Evolutionary conservation across 53 echinoderm and acorn worm species (phyloP).

Genomic region (Echinometra lucunter): DNA sequence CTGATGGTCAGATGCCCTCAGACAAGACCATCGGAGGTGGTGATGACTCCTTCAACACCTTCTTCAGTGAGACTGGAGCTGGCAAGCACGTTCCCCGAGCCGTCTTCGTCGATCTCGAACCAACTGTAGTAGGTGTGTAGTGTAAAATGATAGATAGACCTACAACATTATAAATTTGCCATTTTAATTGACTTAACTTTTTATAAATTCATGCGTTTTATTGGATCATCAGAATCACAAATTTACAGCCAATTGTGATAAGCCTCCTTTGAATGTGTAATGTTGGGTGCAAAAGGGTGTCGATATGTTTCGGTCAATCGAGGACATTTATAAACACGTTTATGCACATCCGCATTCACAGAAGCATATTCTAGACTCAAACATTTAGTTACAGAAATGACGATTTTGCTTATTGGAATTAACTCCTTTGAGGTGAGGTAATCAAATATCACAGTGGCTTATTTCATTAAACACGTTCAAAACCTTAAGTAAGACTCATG

Average conservation of each 20-base stretch:
- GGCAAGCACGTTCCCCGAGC: slow-evolving; percentile 80
- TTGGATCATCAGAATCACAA: too few species aligned
- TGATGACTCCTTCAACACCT: slow-evolving; percentile 93
- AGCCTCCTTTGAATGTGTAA: too few species aligned
- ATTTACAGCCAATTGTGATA: neutral
- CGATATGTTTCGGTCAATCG: neutral
- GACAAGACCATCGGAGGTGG: slow-evolving; percentile 93
- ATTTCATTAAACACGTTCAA: too few species aligned
- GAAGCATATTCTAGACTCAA: too few species aligned
- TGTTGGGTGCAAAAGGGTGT: too few species aligned
- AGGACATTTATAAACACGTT: too few species aligned
- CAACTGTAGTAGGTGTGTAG: slow-evolving; percentile 72
- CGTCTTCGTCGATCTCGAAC: slow-evolving; percentile 79
- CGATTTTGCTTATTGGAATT: too few species aligned
- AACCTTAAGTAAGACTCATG: too few species aligned
- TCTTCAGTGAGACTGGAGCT: slow-evolving; percentile 88
- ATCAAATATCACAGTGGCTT: neutral
- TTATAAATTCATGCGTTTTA: too few species aligned
- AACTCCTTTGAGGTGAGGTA: neutral
- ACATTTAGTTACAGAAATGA: too few species aligned
- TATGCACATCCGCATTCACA: too few species aligned
- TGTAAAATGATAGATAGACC: neutral
- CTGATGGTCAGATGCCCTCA: slow-evolving; percentile 94
- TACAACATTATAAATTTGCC: neutral
- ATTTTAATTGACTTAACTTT: neutral